Percentiles rank a stretch among this genome's conserved stretches.
phyloP scores from a whole-genome alignment of 2,888 invertebrate genomes.

The Brachyptera risi region DNA sequence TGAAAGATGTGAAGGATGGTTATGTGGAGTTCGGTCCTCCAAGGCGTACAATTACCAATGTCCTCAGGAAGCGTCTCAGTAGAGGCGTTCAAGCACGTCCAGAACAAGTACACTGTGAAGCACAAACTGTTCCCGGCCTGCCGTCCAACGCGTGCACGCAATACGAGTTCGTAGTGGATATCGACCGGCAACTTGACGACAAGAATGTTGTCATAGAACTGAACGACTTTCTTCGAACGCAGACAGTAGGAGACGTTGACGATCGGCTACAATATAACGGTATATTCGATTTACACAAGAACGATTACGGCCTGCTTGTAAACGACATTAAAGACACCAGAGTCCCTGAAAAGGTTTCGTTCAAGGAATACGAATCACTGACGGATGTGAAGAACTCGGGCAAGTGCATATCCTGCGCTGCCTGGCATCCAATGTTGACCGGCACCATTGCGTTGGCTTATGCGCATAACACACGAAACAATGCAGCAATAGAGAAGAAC shows the following conservation, averaged over 20 bases:
- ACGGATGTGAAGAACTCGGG: slow-evolving; percentile 48
- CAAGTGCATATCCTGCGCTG: slow-evolving; percentile 60
- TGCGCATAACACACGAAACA: slow-evolving; percentile 44
- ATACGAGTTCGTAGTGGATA: slow-evolving; percentile 49
- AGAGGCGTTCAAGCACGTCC: slow-evolving; percentile 51
- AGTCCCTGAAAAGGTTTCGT: slow-evolving; percentile 36
- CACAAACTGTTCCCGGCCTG: slow-evolving; percentile 65
- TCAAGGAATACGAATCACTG: slow-evolving; percentile 41
- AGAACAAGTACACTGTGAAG: slow-evolving; percentile 45
- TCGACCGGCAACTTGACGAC: slow-evolving; percentile 37
- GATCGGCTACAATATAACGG: slow-evolving; percentile 38
- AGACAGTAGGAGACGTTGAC: slow-evolving; percentile 36
- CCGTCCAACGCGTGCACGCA: slow-evolving; percentile 68
- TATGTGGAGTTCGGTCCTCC: slow-evolving; percentile 60
- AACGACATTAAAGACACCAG: slow-evolving; percentile 40
- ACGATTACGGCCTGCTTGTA: slow-evolving; percentile 56
- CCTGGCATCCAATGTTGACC: slow-evolving; percentile 47
- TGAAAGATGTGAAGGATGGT: slow-evolving; percentile 60
- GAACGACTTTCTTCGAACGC: slow-evolving; percentile 38
- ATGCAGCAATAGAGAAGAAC: not conserved
- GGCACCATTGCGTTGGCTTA: slow-evolving; percentile 67
- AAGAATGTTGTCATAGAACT: slow-evolving; percentile 40
- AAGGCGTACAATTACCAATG: slow-evolving; percentile 54
- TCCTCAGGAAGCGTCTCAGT: slow-evolving; percentile 55
- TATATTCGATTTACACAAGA: slow-evolving; percentile 54